These are phyloP conservation scores for Lordiphosa mommai DNA, from an alignment of 1,140 invertebrate genomes.

Conservation along the genomic window DNA sequence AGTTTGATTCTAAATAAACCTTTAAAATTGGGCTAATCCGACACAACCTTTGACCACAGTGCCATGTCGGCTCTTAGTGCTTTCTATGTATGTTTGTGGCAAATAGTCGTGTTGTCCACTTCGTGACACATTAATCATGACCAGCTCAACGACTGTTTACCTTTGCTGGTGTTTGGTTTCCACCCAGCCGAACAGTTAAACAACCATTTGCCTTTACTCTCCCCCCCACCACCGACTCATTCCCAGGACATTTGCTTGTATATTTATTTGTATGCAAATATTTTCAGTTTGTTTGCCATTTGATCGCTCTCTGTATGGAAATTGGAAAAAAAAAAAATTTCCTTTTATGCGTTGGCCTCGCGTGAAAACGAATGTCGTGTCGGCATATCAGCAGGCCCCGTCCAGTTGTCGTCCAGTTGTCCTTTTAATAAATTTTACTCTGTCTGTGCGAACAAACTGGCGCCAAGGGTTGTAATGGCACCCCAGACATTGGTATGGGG, in stretches of 20 bases:
- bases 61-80: slow-evolving; percentile 29
- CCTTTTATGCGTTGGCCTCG: slow-evolving; percentile 58
- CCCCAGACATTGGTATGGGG: slow-evolving; percentile 4
- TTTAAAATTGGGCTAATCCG: too few species aligned
- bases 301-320: slow-evolving; percentile 64
- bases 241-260: slow-evolving; percentile 59
- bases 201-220: neutral
- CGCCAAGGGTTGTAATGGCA: slow-evolving; percentile 62
- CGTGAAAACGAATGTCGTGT: slow-evolving; percentile 30
- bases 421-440: slow-evolving; percentile 15
- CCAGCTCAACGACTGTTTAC: slow-evolving; percentile 72
- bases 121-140: slow-evolving; percentile 76
- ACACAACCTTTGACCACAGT: slow-evolving; percentile 48
- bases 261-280: slow-evolving; percentile 67
- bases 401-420: slow-evolving; percentile 25
- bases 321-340: slow-evolving; percentile 64
- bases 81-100: slow-evolving; percentile 15
- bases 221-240: neutral
- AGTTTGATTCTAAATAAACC: too few species aligned
- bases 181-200: neutral
- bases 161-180: slow-evolving; percentile 29
- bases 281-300: slow-evolving; percentile 52
- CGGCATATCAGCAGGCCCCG: neutral
- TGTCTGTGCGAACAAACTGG: slow-evolving; percentile 48
- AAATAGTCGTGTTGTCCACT: slow-evolving; percentile 46